Conservation (phyloP, 2,797 vertebrate species). For the Crypturellus tataupa region DNA sequence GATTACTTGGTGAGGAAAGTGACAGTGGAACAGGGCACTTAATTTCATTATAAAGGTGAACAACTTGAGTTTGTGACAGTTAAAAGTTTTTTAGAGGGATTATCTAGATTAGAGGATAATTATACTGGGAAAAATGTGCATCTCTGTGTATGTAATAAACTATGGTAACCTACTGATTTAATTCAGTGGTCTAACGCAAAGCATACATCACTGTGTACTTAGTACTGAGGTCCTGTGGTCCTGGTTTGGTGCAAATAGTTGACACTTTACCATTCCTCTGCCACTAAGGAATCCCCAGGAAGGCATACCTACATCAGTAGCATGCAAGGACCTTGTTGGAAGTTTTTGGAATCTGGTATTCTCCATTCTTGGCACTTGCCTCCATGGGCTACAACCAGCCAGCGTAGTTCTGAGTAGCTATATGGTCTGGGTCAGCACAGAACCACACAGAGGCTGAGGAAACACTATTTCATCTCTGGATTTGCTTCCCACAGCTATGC, state of each 20-base stretch:
- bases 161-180: not conserved
- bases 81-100: not conserved
- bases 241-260: not conserved
- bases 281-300: not conserved
- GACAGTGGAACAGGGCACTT: not conserved
- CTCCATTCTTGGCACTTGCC: not conserved
- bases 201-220: too few species aligned
- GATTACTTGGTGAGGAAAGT: not conserved
- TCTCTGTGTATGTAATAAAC: not conserved
- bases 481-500: not conserved
- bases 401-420: not conserved
- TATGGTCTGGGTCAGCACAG: not conserved
- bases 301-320: not conserved
- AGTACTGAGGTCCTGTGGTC: too few species aligned
- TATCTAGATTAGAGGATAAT: not conserved
- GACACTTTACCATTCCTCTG: not conserved
- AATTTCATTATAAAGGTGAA: not conserved
- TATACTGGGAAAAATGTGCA: not conserved
- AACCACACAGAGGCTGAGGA: not conserved
- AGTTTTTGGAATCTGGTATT: not conserved
- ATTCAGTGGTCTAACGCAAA: not conserved
- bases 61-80: not conserved
- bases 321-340: not conserved
- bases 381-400: not conserved
- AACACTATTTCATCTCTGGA: not conserved